Base-by-base conservation (phyloP, 2,888 invertebrate genomes). In the Conomelus anceps region DNA sequence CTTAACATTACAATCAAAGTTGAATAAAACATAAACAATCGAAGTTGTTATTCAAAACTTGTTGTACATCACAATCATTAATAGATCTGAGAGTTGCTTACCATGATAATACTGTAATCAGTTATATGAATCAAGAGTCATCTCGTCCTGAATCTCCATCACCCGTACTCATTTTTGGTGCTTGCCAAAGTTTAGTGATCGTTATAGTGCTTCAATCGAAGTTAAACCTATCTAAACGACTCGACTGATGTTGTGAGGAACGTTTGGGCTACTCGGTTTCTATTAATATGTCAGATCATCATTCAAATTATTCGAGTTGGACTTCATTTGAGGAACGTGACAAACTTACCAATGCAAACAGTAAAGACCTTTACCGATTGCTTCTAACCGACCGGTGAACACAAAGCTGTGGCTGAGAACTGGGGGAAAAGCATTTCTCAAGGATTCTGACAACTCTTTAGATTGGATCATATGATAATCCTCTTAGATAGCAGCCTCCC, bases 401-500 rank as follows among this genome's bases (percentile, higher is more conserved):
- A 63, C 63, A 63, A 63, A 63, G 63, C 88, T 88, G n/a, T 17
- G 23, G 41, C 23, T 63, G 88, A 63, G 41, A 41, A 41, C 88
- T 63, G 41, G 88, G 23, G 63, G 88, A 41, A 23, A 29, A 85
- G 85, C 88, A 88, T 85, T 29, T 88, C 88, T 88, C 88, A 29
- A 29, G 88, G 17, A 88, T 85, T 88, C 88, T 88, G 88, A 88
- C 88, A 88, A 88, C 29, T 85, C 29, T 22, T 85, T 29, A 88
- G 88, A 88, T 88, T 26, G 88, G 88, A 88, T 88, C 85, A 29
- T 23, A 85, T 34, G 88, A 88, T 88, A 88, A 88, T 88, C 88
- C 85, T 24, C 88, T 88, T 88, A 88, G 63, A 63, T 63, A 63
- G 63, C 63, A 1, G 63, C 63, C 63, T 63, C 63, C 63, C n/a